These are phyloP conservation scores for Scatophagus argus DNA, from an alignment of 2,113 vertebrate genomes.

Conservation along the genomic window DNA sequence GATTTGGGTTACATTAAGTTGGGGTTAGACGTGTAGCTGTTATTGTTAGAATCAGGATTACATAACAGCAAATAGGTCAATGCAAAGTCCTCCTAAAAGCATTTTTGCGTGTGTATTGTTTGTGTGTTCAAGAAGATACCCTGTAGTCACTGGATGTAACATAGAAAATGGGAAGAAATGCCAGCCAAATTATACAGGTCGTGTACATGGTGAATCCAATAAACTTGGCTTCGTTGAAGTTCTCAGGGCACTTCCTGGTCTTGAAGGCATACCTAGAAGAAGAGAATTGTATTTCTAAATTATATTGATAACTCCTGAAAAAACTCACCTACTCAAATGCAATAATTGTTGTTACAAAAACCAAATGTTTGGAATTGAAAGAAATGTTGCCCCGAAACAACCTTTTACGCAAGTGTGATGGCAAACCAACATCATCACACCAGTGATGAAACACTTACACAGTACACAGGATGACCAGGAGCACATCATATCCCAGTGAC, in stretches of 20 bases:
- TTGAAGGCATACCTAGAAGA: conserved; percentile 91
- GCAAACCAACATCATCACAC: not conserved
- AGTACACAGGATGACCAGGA: conserved; percentile 98
- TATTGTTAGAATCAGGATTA: not conserved
- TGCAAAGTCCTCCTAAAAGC: not conserved
- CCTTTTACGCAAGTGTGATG: not conserved
- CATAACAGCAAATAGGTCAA: not conserved
- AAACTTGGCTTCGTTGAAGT: conserved; percentile 99
- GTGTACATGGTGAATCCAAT: conserved; percentile 99
- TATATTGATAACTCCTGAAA: not conserved
- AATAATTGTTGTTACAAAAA: too few species aligned
- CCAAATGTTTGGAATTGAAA: not conserved
- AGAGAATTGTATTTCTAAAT: conserved; percentile 19
- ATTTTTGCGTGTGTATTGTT: not conserved
- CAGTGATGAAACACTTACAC: conserved; percentile 80
- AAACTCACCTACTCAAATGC: not conserved
- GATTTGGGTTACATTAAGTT: not conserved
- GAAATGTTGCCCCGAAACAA: too few species aligned
- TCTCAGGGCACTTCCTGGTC: conserved; percentile 99
- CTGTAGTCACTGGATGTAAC: conserved; percentile 99
- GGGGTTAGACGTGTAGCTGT: not conserved
- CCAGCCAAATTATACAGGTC: conserved; percentile 99
- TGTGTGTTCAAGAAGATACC: conserved; percentile 82
- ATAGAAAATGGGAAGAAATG: conserved; percentile 99
- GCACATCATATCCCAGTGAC: conserved; percentile 94